These are phyloP conservation scores for Masticophis lateralis DNA, from an alignment of 2,797 vertebrate genomes.

Conservation along the genomic window DNA sequence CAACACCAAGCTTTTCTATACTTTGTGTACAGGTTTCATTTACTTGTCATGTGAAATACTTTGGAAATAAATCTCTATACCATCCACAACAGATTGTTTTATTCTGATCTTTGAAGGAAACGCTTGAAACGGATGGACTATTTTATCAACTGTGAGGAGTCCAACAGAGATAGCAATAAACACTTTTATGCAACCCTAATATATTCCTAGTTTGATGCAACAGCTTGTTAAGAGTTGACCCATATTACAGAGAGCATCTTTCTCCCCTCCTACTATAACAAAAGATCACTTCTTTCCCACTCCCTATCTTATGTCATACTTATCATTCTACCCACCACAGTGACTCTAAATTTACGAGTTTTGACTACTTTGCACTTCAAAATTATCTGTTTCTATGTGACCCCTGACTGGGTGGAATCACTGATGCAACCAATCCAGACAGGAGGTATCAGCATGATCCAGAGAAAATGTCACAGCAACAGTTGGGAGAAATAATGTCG, in stretches of 20 bases:
- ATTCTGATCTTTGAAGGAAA: background rate
- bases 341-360: background rate
- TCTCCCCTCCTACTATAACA: background rate
- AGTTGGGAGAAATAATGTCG: background rate
- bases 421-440: background rate
- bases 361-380: background rate
- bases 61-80: background rate
- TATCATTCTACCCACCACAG: background rate
- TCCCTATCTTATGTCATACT: background rate
- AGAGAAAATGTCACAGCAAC: background rate
- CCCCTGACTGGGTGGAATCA: background rate
- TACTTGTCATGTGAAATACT: background rate
- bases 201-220: background rate
- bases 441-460: background rate
- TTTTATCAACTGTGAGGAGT: background rate
- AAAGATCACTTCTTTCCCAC: background rate
- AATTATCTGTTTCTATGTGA: background rate
- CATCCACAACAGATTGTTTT: background rate
- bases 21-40: background rate
- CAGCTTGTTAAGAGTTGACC: background rate
- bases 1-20: background rate
- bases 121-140: background rate
- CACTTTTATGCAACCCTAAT: background rate
- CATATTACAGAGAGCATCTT: background rate
- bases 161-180: background rate